Percentiles rank a stretch among this genome's conserved stretches.
These are phyloP conservation scores for Automeris io DNA, from an alignment of 2,888 invertebrate genomes.

Conservation along the genomic window DNA sequence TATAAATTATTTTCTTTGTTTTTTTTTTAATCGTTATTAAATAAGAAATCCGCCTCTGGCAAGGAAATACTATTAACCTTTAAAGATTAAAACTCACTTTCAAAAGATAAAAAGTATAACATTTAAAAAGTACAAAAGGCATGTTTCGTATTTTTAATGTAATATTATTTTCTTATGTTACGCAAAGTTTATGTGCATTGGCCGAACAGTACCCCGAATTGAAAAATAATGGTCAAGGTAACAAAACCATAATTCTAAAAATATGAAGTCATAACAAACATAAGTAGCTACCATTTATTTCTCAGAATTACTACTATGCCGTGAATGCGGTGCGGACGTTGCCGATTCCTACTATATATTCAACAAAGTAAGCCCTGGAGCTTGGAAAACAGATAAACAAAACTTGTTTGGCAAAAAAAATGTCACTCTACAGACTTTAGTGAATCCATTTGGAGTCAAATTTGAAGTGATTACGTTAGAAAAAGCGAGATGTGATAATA, in stretches of 20 bases:
- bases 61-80: background rate
- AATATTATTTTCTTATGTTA: slow-evolving; percentile 30
- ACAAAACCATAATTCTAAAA: background rate
- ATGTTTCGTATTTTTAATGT: slow-evolving; percentile 43
- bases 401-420: slow-evolving; percentile 72
- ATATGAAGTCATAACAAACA: background rate
- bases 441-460: slow-evolving; percentile 73
- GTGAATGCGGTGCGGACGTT: slow-evolving; percentile 77
- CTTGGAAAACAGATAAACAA: slow-evolving; percentile 59
- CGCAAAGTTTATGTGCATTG: slow-evolving; percentile 21
- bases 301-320: slow-evolving; percentile 75
- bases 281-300: slow-evolving; percentile 17
- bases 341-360: slow-evolving; percentile 73
- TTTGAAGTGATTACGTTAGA: slow-evolving; percentile 73
- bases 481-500: slow-evolving; percentile 73
- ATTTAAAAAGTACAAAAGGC: slow-evolving; percentile 23
- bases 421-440: slow-evolving; percentile 73
- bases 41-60: too few relatives aligned
- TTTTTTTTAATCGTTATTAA: too few relatives aligned
- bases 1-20: too few relatives aligned
- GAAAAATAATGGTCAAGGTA: slow-evolving; percentile 42
- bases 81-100: too few relatives aligned
- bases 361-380: slow-evolving; percentile 68
- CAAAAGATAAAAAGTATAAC: background rate
- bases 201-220: slow-evolving; percentile 30